Evolutionary conservation across 2,113 vertebrate genomes (phyloP).

Genomic region (Salminus brasiliensis): DNA sequence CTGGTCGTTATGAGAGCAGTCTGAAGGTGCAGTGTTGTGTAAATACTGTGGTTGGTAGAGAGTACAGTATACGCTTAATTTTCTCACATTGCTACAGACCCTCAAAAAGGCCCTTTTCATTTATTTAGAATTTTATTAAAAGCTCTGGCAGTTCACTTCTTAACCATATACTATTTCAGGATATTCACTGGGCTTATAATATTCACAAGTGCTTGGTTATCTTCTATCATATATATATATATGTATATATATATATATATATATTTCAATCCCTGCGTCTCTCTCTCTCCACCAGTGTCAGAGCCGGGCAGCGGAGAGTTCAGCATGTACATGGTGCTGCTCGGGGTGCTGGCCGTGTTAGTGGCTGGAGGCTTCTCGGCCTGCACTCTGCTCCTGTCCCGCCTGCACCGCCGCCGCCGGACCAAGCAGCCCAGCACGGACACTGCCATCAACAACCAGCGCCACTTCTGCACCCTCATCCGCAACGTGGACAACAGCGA

Average conservation of each 20-base stretch:
- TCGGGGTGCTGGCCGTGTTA: constrained; percentile 68
- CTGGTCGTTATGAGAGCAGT: no score
- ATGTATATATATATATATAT: background rate
- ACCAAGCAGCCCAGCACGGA: constrained; percentile 69
- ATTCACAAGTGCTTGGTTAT: no score
- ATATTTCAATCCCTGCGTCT: background rate
- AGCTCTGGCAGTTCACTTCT: no score
- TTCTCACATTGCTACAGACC: no score
- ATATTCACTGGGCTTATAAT: no score
- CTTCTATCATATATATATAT: no score
- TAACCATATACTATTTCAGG: no score
- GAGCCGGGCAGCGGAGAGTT: constrained; percentile 56
- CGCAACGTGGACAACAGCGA: constrained; percentile 72
- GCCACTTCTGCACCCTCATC: constrained; percentile 78
- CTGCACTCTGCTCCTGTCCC: constrained; percentile 71
- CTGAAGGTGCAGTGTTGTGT: no score
- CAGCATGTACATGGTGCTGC: constrained; percentile 75
- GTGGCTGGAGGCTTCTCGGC: constrained; percentile 64
- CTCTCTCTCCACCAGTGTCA: constrained; percentile 54
- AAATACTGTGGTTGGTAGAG: no score
- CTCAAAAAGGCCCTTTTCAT: no score
- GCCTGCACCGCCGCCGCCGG: constrained; percentile 67
- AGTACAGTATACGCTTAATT: no score
- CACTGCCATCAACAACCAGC: constrained; percentile 79
- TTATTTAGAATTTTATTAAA: no score